Base-by-base conservation (phyloP, 2,888 invertebrate genomes). In the Eutolmus rufibarbis region DNA sequence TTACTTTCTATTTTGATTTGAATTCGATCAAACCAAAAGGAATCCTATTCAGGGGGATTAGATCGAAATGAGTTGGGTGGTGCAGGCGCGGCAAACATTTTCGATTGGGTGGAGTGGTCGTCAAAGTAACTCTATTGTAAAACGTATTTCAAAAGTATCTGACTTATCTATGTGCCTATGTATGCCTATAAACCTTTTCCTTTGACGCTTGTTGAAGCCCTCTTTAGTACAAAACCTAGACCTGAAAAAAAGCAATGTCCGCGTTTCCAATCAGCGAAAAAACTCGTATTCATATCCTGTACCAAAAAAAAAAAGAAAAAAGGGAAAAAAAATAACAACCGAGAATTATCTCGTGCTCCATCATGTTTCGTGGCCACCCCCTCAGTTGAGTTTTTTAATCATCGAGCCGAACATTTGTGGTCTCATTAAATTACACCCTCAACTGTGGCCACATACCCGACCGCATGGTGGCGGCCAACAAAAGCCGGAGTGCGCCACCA, bases 341-440 rank as follows among this genome's bases (percentile, higher is more conserved):
- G 9, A 37, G 40, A 82, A 82, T 57, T 82, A 82, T 82, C 82
- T 82, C 19, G 66, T 82, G 37, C 51, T 82, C 82, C 31, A 82
- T 82, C 82, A 82, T 82, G 66, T 82, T 79, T 82, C 82, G n/a
- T 37, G 37, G 12, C 56, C 82, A 82, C 82, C 82, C 81, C 77
- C 37, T 78, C 40, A 4, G 23, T 51, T 16, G 28, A 46, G 57
- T 74, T 85, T 85, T 85, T 85, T 74, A 85, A 85, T 85, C 85
- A 85, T 74, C 46, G 74, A 81, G 74, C 86, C 85, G 88, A 87
- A 88, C 88, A 87, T 88, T 88, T 88, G 88, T 76, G 87, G 88
- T 88, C 88, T 88, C 87, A 88, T 88, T 88, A 88, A 88, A 88
- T 88, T 87, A 88, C 88, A 88, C 88, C 88, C 88, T 87, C 87